phyloP scores from a whole-genome alignment of 1,140 invertebrate species.

The Leptestheria dahalacensis region DNA sequence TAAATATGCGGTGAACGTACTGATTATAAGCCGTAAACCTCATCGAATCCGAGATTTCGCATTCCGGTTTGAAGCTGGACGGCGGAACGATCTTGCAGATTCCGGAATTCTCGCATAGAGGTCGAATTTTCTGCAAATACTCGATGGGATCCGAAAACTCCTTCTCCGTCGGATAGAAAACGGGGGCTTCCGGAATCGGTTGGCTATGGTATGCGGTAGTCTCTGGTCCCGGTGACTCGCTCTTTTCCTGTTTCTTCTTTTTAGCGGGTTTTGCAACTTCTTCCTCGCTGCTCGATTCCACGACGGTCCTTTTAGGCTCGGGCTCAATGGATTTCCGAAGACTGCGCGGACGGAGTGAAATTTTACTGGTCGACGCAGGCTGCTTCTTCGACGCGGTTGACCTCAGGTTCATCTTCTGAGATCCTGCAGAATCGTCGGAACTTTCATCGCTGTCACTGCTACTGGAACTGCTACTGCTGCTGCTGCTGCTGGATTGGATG shows the following conservation, averaged over 20 bases:
- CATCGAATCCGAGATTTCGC: constrained; percentile 68
- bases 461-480: background rate
- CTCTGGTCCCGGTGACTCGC: background rate
- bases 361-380: background rate
- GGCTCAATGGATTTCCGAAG: no score
- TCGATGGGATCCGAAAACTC: constrained; percentile 81
- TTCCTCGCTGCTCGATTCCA: background rate
- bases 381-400: background rate
- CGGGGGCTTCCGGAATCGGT: constrained; percentile 61
- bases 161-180: constrained; percentile 63
- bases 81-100: constrained; percentile 83
- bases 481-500: background rate
- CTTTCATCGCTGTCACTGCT: background rate
- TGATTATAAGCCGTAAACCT: constrained; percentile 81
- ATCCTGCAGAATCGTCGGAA: background rate
- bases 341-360: background rate
- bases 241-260: background rate
- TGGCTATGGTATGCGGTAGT: no score
- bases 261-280: background rate
- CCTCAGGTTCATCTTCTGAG: background rate
- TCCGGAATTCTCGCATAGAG: constrained; percentile 63
- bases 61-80: constrained; percentile 67
- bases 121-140: constrained; percentile 71
- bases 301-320: no score
- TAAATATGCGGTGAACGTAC: constrained; percentile 74